Conservation (phyloP, 2,888 invertebrate species). For the Oscheius onirici region DNA sequence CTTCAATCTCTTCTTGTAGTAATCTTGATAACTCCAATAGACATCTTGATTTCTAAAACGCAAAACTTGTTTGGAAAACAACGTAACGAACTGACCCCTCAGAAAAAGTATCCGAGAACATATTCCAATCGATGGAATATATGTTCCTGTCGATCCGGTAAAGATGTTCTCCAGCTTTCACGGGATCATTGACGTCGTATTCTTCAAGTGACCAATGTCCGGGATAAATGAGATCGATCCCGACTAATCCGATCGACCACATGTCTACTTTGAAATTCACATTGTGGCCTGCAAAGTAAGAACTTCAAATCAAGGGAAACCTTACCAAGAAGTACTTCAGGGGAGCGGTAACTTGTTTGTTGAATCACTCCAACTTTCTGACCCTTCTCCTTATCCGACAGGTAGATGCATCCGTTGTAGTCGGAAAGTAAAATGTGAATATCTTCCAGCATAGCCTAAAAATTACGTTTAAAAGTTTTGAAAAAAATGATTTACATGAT, state of each 20-base stretch:
- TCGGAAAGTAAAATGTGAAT: background rate
- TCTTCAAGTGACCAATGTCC: slow-evolving; percentile 13
- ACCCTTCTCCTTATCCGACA: background rate
- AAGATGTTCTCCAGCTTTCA: background rate
- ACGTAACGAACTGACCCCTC: background rate
- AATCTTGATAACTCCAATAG: background rate
- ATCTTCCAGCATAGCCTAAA: no score
- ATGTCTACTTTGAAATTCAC: background rate
- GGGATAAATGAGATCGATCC: slow-evolving; percentile 2
- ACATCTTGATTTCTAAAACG: slow-evolving; percentile 6
- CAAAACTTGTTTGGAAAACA: background rate
- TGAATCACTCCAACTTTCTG: background rate
- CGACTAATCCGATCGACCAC: background rate
- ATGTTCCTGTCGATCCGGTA: slow-evolving; percentile 1
- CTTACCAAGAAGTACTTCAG: slow-evolving; percentile 10
- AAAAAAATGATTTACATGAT: no score
- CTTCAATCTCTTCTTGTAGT: slow-evolving; percentile 3
- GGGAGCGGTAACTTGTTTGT: slow-evolving; percentile 1
- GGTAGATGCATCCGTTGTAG: background rate
- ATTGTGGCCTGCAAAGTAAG: background rate
- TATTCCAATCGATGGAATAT: background rate
- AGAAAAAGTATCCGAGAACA: background rate
- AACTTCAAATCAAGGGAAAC: background rate
- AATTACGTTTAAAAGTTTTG: no score
- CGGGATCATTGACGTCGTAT: background rate